A percentile compares a stretch with the other conserved stretches of the same genome.
These are phyloP conservation scores for Brachyhypopomus gauderio DNA, from an alignment of 2,113 vertebrate species.

Conservation along the genomic window DNA sequence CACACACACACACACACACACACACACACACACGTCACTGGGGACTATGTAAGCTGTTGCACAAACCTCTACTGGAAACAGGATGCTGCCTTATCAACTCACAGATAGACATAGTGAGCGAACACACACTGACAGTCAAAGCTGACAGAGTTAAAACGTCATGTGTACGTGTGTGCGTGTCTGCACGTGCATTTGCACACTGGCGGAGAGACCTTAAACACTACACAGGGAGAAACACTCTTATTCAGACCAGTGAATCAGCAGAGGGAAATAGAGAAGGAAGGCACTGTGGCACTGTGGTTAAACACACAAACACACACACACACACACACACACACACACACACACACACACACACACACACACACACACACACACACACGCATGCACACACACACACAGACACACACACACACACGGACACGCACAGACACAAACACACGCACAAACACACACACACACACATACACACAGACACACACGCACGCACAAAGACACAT, in stretches of 20 bases:
- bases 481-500: neutral
- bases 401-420: neutral
- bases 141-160: neutral
- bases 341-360: neutral
- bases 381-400: slow-evolving; percentile 30
- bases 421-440: slow-evolving; percentile 38
- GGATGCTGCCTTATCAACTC: slow-evolving; percentile 73
- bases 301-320: slow-evolving; percentile 41
- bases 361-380: too few species aligned
- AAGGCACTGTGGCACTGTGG: slow-evolving; percentile 37
- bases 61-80: slow-evolving; percentile 73
- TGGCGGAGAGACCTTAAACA: slow-evolving; percentile 23
- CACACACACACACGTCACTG: slow-evolving; percentile 62
- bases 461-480: neutral
- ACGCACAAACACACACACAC: slow-evolving; percentile 28
- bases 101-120: slow-evolving; percentile 47
- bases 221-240: slow-evolving; percentile 40
- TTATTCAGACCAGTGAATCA: slow-evolving; percentile 54
- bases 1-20: slow-evolving; percentile 31
- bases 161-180: neutral
- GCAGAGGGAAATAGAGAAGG: slow-evolving; percentile 54
- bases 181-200: neutral
- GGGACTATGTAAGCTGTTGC: slow-evolving; percentile 62
- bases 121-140: slow-evolving; percentile 35
- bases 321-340: slow-evolving; percentile 27